Base-by-base conservation (phyloP, 2,797 vertebrate genomes). In the Chloroceryle inda region DNA sequence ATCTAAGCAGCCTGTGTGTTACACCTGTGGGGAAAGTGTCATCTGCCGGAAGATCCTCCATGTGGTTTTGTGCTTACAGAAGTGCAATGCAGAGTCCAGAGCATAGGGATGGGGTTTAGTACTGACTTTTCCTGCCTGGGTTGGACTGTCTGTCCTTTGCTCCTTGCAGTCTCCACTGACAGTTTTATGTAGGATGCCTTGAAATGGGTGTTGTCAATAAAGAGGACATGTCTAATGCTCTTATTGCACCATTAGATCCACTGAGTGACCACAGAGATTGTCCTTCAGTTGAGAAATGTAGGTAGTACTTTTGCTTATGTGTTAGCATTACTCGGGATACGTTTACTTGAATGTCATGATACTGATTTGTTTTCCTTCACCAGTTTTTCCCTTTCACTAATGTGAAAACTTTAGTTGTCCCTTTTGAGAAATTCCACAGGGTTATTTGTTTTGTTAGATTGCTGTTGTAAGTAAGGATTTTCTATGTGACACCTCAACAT, bases 51-150 rank as follows among this genome's bases (percentile, higher is more conserved):
- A 63, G 16, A 38, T 38, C 23, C 35, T 64, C 29, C 58, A 14
- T 8, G 18, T 0, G 0, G 5, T 29, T 63, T 59, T 2, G 1
- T 19, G 29, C 24, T 87, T 29, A 13, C 3, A 13, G 26, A 31
- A 45, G 20, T 12, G 16, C 38, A 40, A 17, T 33, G 11, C 19
- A 58, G 38, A 61, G n/a, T 52, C 24, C 13, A 15, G 59, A 74
- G 33, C 22, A 4, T 0, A 1, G 20, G 12, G 26, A 35, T 33
- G 11, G 33, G 29, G 15, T 66, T 69, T 73, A 33, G 21, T 27
- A 9, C 3, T 38, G 58, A 47, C 13, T 79, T 91, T 59, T 77
- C 29, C 44, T 85, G 17, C 29, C 11, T 69, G 16, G 11, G 10
- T 81, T 73, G 35, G 20, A 18, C 23, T 78, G 29, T 38, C 63